Base-by-base conservation (phyloP, 2,888 invertebrate species). In the Brenthis hecate region DNA sequence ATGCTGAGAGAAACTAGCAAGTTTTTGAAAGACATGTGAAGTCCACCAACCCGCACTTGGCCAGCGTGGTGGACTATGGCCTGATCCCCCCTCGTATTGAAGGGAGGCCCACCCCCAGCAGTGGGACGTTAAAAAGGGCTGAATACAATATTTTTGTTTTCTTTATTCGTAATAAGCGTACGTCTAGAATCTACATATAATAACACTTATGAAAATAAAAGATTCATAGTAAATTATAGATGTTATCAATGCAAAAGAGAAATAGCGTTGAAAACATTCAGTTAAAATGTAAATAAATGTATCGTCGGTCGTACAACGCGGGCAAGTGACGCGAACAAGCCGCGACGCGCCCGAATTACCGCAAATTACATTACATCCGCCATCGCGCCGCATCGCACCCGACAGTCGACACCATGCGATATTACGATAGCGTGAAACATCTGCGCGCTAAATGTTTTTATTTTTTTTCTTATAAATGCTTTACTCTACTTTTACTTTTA, bases 311-410 rank as follows among this genome's bases (percentile, higher is more conserved):
- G 70, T 73, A 69, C 57, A 69, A 57, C 65, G 43, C 55, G 67
- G 56, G 77, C 75, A 80, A 79, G 81, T 78, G 83, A 79, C 73
- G 81, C 78, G 84, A 75, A 79, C 81, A 81, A 77, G 78, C 81
- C 83, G 76, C 80, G 75, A 66, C 81, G 81, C 83, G 81, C 79
- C 80, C 80, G 83, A 82, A 85, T 85, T 82, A 86, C 89, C 89
- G 80, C 89, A 89, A 88, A 89, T 89, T 88, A 89, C 89, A 87
- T 87, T 88, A 85, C 86, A 88, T 86, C 84, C 85, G 80, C 81
- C 84, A 62, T 62, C 62, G 66, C 66, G 66, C 66, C 61, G 66
- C 66, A 60, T 60, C 61, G 58, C 66, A 57, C 64, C 47, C 66
- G 66, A 66, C 66, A 57, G 55, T 23, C 66, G 66, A 66, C 60